Base-by-base conservation (phyloP, 1,140 invertebrate species). In the Cyclargus thomasi region DNA sequence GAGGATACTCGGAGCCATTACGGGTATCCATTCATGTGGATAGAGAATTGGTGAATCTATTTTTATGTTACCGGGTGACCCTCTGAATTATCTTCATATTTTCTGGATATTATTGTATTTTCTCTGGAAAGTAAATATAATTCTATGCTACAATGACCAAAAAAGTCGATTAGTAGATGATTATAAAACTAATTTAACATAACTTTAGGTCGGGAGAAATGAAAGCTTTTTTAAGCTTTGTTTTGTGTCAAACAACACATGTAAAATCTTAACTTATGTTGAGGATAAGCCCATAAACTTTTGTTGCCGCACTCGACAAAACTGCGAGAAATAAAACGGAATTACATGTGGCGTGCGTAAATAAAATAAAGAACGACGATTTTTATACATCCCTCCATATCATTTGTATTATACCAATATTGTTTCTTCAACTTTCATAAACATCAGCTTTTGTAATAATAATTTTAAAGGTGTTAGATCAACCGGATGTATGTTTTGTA, bases 341-440 rank as follows among this genome's bases (percentile, higher is more conserved):
- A 47, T 47, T 47, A 47, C 39, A 47, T 14, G 39, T 47, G 3
- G 53, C 53, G n/a, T 6, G 53, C 53, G 53, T 55, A 55, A 55
- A 55, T 55, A 55, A 17, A 55, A 55, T 59, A 59, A 59, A 59
- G 6, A 59, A 20, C 18, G 29, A 59, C 18, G 20, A 59, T 18
- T 59, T 55, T 59, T 11, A 21, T 59, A 20, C 55, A 59, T 59
- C 20, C 20, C 11, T 22, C 55, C 20, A 59, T 22, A 20, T 17
- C 53, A 55, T 59, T 59, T 3, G 18, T 59, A 59, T 59, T 20
- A 11, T 55, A n/a, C 53, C 53, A 17, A 59, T 47, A 47, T 47
- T 47, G 39, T 47, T 47, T 47, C 39, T 47, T 47, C 2, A 14
- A 47, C 14, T 16, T 8, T 8, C 14, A 29, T 29, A 29, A 29